Conservation (phyloP, 2,797 vertebrate species). For the Microctenopoma stevenorrisi region DNA sequence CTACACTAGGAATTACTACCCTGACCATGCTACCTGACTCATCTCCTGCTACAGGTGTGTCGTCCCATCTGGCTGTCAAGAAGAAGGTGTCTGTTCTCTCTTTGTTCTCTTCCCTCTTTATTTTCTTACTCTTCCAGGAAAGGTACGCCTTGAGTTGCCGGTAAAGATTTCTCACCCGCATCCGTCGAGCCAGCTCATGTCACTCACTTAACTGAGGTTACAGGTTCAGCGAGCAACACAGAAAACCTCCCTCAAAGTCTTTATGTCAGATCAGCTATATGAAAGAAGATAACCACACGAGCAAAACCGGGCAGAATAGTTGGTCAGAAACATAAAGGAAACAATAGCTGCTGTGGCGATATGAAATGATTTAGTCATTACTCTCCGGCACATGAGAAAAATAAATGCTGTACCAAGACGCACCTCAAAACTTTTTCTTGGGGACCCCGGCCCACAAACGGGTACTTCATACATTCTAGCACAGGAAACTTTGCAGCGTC, state of each 20-base stretch:
- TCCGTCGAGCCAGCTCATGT: conserved; percentile 43
- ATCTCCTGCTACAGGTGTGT: conserved; percentile 78
- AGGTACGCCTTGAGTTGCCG: conserved; percentile 70
- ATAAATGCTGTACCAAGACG: conserved; percentile 3
- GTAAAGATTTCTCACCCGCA: conserved; percentile 77
- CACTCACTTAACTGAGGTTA: conserved; percentile 51
- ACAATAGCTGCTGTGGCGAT: not conserved
- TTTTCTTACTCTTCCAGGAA: conserved; percentile 78
- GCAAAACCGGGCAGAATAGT: conserved; percentile 4
- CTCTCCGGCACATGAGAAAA: conserved; percentile 5
- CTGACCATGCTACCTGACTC: conserved; percentile 53
- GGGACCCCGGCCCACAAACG: conserved; percentile 1
- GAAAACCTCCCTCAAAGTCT: conserved; percentile 36
- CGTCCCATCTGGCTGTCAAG: conserved; percentile 63
- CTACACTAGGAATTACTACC: conserved; percentile 58
- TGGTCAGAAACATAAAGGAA: conserved; percentile 11
- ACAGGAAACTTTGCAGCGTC: conserved; percentile 40
- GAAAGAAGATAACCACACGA: not conserved
- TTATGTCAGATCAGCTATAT: conserved; percentile 22
- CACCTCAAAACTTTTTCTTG: not conserved
- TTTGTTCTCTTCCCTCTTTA: conserved; percentile 76
- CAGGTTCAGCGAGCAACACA: conserved; percentile 32
- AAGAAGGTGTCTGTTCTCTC: conserved; percentile 60
- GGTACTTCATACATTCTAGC: conserved; percentile 2
- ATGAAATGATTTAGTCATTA: not conserved